Percentiles rank a stretch among this genome's conserved stretches.
Evolutionary conservation across 2,888 invertebrate genomes (phyloP).

Genomic region (Penaeus monodon): DNA sequence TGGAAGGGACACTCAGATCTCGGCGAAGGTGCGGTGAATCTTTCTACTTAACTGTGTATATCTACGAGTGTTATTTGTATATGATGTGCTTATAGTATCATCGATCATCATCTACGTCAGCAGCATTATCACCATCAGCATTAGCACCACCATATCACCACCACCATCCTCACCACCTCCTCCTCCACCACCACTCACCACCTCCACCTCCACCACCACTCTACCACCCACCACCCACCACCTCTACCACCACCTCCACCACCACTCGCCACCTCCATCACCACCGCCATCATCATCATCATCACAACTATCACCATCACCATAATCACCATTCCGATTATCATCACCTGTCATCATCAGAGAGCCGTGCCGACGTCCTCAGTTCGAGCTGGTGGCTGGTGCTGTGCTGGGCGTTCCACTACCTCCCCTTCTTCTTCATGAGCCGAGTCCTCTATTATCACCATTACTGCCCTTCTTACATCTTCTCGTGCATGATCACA

Average conservation of each 20-base stretch:
- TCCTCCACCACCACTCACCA: too few species aligned
- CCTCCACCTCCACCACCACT: too few species aligned
- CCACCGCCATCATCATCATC: too few species aligned
- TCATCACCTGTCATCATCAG: background rate
- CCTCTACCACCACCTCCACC: too few species aligned
- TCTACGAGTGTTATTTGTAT: background rate
- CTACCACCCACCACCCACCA: too few species aligned
- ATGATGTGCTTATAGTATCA: too few species aligned
- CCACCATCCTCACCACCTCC: too few species aligned
- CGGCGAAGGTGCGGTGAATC: too few species aligned
- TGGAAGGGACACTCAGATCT: background rate
- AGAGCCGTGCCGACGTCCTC: conserved; percentile 12
- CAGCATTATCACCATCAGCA: too few species aligned
- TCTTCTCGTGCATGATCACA: conserved; percentile 55
- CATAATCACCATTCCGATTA: background rate
- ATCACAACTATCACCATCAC: background rate
- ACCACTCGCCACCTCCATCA: too few species aligned
- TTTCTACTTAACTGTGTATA: background rate
- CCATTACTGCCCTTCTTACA: conserved; percentile 54
- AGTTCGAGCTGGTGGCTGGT: conserved; percentile 47
- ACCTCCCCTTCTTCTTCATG: conserved; percentile 65
- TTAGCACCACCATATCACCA: too few species aligned
- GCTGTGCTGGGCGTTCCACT: conserved; percentile 61
- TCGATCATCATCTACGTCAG: too few species aligned
- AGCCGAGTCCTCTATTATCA: conserved; percentile 60